Conservation (phyloP, 2,888 invertebrate genomes). For the Luperina nickerlii region DNA sequence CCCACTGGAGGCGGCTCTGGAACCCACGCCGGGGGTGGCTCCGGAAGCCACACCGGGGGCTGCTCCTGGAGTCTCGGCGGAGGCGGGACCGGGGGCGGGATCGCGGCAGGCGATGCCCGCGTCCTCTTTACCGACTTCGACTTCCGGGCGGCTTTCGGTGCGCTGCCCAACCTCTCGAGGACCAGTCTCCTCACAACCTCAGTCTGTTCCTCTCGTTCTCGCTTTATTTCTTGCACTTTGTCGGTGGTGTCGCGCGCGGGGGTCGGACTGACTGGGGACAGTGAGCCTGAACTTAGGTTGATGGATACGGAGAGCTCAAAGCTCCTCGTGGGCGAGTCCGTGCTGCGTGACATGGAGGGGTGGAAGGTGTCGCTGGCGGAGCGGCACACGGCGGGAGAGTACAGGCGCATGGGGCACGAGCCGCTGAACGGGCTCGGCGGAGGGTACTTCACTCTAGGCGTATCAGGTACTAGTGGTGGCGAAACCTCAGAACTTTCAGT, state of each 20-base stretch:
- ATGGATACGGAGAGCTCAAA: slow-evolving; percentile 75
- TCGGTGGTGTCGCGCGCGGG: slow-evolving; percentile 88
- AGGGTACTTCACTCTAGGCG: slow-evolving; percentile 66
- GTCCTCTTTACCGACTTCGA: slow-evolving; percentile 73
- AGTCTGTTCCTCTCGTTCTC: slow-evolving; percentile 95
- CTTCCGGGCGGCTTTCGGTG: slow-evolving; percentile 71
- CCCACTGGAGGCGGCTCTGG: slow-evolving; percentile 67
- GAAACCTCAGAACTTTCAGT: slow-evolving; percentile 73
- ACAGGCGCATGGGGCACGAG: slow-evolving; percentile 77
- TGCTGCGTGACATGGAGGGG: slow-evolving; percentile 74
- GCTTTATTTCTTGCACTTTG: slow-evolving; percentile 94
- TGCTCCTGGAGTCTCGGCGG: slow-evolving; percentile 70
- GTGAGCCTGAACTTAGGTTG: slow-evolving; percentile 77
- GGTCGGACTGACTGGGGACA: slow-evolving; percentile 82
- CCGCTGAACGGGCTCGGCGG: slow-evolving; percentile 65
- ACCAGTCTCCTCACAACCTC: slow-evolving; percentile 95
- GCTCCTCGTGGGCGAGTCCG: slow-evolving; percentile 76
- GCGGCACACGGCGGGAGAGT: slow-evolving; percentile 86
- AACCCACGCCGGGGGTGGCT: slow-evolving; percentile 69
- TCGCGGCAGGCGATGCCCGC: slow-evolving; percentile 70
- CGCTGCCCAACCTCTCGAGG: slow-evolving; percentile 92
- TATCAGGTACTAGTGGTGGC: slow-evolving; percentile 79
- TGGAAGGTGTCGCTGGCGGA: slow-evolving; percentile 86
- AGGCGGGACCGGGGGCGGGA: slow-evolving; percentile 80
- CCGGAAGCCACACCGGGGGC: slow-evolving; percentile 70